Evolutionary conservation across 2,797 vertebrate species (phyloP).

Genomic region (Cyprinella venusta): DNA sequence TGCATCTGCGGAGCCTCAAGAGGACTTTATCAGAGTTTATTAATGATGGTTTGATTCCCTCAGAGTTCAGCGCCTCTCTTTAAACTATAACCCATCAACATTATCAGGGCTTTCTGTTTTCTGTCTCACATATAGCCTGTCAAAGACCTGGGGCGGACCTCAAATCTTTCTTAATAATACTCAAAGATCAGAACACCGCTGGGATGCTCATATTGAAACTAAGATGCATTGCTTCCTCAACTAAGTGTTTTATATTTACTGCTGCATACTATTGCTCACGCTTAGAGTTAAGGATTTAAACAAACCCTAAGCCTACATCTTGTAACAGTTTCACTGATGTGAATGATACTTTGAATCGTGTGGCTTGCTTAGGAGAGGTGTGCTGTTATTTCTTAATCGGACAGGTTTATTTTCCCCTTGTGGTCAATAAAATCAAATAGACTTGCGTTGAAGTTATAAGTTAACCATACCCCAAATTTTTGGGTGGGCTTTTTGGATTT

Average conservation of each 20-base stretch:
- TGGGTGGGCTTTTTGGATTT: not conserved
- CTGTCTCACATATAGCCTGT: constrained; percentile 45
- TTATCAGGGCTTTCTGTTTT: constrained; percentile 58
- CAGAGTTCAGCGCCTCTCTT: constrained; percentile 45
- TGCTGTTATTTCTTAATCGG: not conserved
- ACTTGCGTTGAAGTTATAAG: not conserved
- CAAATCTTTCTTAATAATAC: constrained; percentile 52
- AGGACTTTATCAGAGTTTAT: constrained; percentile 61
- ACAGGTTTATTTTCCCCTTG: not conserved
- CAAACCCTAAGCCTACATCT: not conserved
- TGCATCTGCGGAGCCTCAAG: constrained; percentile 52
- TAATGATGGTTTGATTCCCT: constrained; percentile 59
- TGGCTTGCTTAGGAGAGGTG: not conserved
- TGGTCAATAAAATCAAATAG: not conserved
- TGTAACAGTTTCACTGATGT: not conserved
- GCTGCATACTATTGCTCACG: not conserved
- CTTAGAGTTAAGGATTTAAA: constrained; percentile 4
- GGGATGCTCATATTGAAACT: constrained; percentile 5
- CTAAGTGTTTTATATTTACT: constrained; percentile 20
- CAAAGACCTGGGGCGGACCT: constrained; percentile 20
- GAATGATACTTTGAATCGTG: not conserved
- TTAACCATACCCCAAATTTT: not conserved
- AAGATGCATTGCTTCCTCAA: constrained; percentile 9
- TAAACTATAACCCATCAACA: constrained; percentile 43
- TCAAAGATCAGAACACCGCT: constrained; percentile 27